These are phyloP conservation scores for Asbolus verrucosus DNA, from an alignment of 1,140 invertebrate genomes.

Conservation along the genomic window DNA sequence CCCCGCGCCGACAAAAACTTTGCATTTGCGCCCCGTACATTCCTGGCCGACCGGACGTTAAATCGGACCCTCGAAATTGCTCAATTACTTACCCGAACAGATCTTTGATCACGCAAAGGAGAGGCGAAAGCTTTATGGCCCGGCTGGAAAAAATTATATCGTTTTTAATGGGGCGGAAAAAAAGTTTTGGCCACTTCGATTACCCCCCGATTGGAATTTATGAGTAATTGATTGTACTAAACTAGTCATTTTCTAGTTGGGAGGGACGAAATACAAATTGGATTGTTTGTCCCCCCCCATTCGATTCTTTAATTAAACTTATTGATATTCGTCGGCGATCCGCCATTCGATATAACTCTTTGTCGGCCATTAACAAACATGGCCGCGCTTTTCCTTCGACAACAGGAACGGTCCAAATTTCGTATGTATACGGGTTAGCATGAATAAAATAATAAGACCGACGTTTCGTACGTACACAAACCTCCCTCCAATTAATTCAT, in stretches of 20 bases:
- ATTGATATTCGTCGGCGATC: conserved; percentile 10
- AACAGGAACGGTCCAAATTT: no score
- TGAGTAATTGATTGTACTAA: neutral
- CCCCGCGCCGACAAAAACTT: no score
- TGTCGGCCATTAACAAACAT: neutral
- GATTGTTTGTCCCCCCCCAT: conserved; percentile 3
- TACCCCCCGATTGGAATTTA: conserved; percentile 4
- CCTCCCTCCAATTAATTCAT: neutral
- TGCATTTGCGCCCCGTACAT: conserved; percentile 9
- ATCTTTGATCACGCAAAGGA: conserved; percentile 33
- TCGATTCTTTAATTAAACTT: conserved; percentile 29
- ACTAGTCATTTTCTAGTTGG: conserved; percentile 10
- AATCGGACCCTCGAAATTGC: conserved; percentile 36
- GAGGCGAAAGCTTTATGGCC: conserved; percentile 22
- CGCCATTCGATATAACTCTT: no score
- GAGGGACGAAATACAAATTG: neutral
- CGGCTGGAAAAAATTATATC: conserved; percentile 10
- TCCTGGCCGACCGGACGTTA: conserved; percentile 17
- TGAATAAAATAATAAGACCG: no score
- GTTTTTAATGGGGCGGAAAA: conserved; percentile 10
- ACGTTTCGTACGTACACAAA: neutral
- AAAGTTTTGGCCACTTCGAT: conserved; percentile 19
- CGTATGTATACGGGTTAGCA: no score
- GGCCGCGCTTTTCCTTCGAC: neutral
- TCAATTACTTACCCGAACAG: conserved; percentile 35